Percentiles rank a stretch among this genome's conserved stretches.
Conservation (phyloP, 2,113 vertebrate genomes). For the Zeus faber region DNA sequence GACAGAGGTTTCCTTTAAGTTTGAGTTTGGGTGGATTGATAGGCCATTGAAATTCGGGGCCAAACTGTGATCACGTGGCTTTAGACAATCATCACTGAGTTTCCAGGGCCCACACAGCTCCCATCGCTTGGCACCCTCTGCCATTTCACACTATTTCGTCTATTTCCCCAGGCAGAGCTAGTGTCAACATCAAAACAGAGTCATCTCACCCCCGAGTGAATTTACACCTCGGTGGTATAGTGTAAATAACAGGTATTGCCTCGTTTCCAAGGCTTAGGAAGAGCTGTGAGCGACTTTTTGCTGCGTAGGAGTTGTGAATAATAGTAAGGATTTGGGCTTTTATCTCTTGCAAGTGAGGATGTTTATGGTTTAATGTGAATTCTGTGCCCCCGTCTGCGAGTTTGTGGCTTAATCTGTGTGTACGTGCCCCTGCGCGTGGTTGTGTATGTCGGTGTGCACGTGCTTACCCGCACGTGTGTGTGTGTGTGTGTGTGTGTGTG, state of each 20-base stretch:
- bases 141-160: too few relatives aligned
- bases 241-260: not conserved
- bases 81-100: too few relatives aligned
- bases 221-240: not conserved
- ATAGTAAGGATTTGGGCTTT: not conserved
- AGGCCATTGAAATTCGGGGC: too few relatives aligned
- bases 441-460: not conserved
- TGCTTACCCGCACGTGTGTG: not conserved
- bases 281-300: not conserved
- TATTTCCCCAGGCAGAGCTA: too few relatives aligned
- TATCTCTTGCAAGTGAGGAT: conserved; percentile 24
- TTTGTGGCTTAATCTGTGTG: not conserved
- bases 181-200: too few relatives aligned
- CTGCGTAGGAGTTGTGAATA: not conserved
- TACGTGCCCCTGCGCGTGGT: not conserved
- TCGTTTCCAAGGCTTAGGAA: not conserved
- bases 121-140: too few relatives aligned
- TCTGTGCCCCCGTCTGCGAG: not conserved
- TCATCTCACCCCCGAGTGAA: too few relatives aligned
- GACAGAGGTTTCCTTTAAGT: too few relatives aligned
- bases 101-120: too few relatives aligned
- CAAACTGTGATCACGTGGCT: too few relatives aligned
- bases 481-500: conserved; percentile 3
- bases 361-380: conserved; percentile 25
- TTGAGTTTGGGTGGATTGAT: too few relatives aligned